Base-by-base conservation (phyloP, 1,140 invertebrate species). In the Helicorthomorpha holstii region DNA sequence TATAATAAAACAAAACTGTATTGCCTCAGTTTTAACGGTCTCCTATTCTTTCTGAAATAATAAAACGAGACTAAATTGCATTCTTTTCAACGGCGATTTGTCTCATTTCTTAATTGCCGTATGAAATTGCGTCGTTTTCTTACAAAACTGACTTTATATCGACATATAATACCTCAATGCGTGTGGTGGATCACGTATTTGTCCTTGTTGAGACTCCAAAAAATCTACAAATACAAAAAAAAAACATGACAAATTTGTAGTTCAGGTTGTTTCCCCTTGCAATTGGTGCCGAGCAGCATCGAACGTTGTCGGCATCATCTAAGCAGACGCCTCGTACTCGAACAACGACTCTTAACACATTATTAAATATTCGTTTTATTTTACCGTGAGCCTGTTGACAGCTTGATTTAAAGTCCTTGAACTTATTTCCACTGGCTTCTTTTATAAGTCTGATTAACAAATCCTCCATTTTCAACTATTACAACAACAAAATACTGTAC, bases 111-210 rank as follows among this genome's bases (percentile, higher is more conserved):
- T 7, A 34, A 34, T 7, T 27, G 16, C 38, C 49, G 47, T 34
- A 16, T 27, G 42, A 50, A 53, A 41, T 45, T 27, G 10, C 23
- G 34, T 42, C 49, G 1, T 3, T 23, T 44, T 19, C 27, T 14
- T 34, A 44, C 42, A 4, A 34, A 1, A 45, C 4, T 45, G 4
- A 7, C 7, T n/a, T 45, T 19, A 4, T 45, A 19, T n/a, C 43
- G 41, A 46, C 16, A 3, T 46, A n/a, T 34, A 41, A 24, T 49
- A 55, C 57, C 86, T 75, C 52, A 91, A 62, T 67, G 89, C 83
- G 73, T 87, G 79, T 26, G 85, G 82, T 19, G 85, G 80, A 65
- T 81, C 82, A 56, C 83, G 74, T 45, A 81, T 66, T 54, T 83
- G 73, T 56, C 79, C 79, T 64, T 84, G 81, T 70, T 87, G 83